A percentile compares a stretch with the other conserved stretches of the same genome.
These are phyloP conservation scores for Drosophila quadrilineata DNA, from an alignment of 1,140 invertebrate genomes.

Conservation along the genomic window DNA sequence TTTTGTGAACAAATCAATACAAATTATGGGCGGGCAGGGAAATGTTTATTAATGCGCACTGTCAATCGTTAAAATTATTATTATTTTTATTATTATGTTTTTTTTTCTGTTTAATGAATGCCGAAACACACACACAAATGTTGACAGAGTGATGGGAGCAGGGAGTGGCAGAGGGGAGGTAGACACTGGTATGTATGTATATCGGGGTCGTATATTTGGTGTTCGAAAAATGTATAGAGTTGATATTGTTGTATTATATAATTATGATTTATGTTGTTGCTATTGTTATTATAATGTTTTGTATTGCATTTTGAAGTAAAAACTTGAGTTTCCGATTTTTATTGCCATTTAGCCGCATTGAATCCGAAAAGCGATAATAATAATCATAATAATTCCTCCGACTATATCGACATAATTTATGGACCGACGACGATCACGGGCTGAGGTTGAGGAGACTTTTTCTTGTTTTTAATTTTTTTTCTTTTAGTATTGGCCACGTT, in stretches of 20 bases:
- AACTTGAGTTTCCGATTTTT: constrained; percentile 53
- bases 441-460: too few species aligned
- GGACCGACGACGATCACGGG: constrained; percentile 15
- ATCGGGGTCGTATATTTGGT: constrained; percentile 49
- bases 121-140: background rate
- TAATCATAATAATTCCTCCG: constrained; percentile 32
- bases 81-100: too few species aligned
- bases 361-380: constrained; percentile 35
- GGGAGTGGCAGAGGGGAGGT: too few species aligned
- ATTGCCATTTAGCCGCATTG: constrained; percentile 44
- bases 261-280: constrained; percentile 23
- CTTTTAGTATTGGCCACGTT: too few species aligned
- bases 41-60: constrained; percentile 59
- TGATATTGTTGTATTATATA: constrained; percentile 9
- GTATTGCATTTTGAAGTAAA: constrained; percentile 43
- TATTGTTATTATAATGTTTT: constrained; percentile 29
- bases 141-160: background rate
- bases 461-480: too few species aligned
- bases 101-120: too few species aligned
- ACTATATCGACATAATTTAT: constrained; percentile 52
- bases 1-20: constrained; percentile 44
- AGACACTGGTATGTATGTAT: too few species aligned
- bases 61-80: constrained; percentile 22
- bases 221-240: too few species aligned
- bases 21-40: constrained; percentile 41